phyloP scores from a whole-genome alignment of 2,113 vertebrate genomes.

The Mesoclemmys tuberculata region DNA sequence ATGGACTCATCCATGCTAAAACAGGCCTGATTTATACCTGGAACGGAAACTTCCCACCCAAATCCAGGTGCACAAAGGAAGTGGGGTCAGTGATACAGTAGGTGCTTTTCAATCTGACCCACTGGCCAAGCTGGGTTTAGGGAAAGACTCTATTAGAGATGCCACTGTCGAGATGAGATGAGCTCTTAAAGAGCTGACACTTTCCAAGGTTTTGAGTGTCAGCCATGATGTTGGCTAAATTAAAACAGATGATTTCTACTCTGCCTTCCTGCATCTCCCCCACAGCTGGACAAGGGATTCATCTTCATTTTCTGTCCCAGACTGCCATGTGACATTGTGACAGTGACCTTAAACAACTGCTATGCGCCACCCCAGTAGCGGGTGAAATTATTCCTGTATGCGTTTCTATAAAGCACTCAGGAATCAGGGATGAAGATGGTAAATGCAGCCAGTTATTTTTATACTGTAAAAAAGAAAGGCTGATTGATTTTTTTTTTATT shows the following conservation, averaged over 20 bases:
- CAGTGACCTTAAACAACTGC: background rate
- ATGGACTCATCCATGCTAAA: background rate
- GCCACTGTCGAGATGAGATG: background rate
- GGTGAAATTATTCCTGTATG: background rate
- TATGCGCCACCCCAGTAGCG: background rate
- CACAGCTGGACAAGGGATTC: background rate
- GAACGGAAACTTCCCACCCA: background rate
- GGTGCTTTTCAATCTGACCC: background rate
- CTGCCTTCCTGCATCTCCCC: background rate
- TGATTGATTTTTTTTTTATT: background rate
- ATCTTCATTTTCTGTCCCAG: fast-evolving
- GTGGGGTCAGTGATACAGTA: background rate
- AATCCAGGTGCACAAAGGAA: background rate
- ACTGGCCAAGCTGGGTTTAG: fast-evolving
- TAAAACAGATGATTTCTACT: background rate
- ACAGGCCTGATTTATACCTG: background rate
- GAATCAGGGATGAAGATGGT: background rate
- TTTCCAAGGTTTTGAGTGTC: background rate
- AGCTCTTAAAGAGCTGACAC: background rate
- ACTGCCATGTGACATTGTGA: background rate
- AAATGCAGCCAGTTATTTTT: background rate
- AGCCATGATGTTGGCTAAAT: background rate
- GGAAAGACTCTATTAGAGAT: background rate
- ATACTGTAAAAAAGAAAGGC: background rate
- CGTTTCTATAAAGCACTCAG: background rate